Conservation (phyloP, 1,140 invertebrate species). For the Planococcus citri region DNA sequence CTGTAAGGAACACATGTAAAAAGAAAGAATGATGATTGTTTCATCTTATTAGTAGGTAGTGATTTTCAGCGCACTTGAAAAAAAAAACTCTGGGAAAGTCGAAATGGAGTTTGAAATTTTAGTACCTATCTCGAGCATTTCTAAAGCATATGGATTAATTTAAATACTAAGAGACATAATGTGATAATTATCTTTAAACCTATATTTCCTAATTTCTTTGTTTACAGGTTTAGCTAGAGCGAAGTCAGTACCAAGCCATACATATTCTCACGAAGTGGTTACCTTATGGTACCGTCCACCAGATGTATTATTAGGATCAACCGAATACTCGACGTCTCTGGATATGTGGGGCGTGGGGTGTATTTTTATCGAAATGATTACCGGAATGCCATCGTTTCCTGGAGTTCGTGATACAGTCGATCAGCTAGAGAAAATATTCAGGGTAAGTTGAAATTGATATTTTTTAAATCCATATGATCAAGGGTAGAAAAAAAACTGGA, state of each 20-base stretch:
- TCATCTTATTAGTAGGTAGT: too few species aligned
- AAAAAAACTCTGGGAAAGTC: too few species aligned
- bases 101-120: too few species aligned
- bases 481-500: background rate
- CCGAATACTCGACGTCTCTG: conserved; percentile 84
- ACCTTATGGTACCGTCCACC: conserved; percentile 89
- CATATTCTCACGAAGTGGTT: conserved; percentile 94
- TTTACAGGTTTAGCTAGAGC: conserved; percentile 63
- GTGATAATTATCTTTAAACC: too few species aligned
- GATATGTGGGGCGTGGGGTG: conserved; percentile 99
- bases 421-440: conserved; percentile 95
- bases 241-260: conserved; percentile 92
- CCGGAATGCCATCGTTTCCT: conserved; percentile 88
- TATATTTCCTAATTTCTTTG: too few species aligned
- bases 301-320: conserved; percentile 91
- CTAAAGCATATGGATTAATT: too few species aligned
- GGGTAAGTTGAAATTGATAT: conserved; percentile 40
- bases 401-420: conserved; percentile 89
- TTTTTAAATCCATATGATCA: too few species aligned
- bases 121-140: too few species aligned
- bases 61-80: too few species aligned
- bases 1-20: too few species aligned
- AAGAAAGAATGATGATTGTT: too few species aligned
- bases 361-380: conserved; percentile 96
- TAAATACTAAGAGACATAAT: too few species aligned